phyloP scores from a whole-genome alignment of 2,113 vertebrate genomes.

The Dromas ardeola region DNA sequence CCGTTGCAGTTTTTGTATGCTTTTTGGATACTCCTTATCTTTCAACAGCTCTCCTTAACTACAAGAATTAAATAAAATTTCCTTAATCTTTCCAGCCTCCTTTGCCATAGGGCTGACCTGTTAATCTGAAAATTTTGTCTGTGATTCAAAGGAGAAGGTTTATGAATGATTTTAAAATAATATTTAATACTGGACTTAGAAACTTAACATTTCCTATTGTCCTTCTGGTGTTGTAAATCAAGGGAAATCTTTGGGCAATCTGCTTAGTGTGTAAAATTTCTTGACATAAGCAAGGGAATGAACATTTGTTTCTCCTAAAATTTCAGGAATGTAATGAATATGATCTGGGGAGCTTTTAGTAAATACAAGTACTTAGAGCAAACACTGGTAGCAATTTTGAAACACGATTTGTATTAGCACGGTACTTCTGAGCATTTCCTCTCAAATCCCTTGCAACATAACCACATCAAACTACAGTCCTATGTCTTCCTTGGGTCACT shows the following conservation, averaged over 20 bases:
- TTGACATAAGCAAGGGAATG: neutral
- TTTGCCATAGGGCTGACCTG: neutral
- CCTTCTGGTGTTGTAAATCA: neutral
- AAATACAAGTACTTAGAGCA: neutral
- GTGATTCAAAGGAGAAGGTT: neutral
- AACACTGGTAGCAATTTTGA: neutral
- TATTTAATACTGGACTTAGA: neutral
- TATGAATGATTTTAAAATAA: neutral
- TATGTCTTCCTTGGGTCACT: neutral
- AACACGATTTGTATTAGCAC: neutral
- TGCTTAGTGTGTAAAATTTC: neutral
- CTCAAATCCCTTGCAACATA: neutral
- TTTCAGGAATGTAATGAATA: neutral
- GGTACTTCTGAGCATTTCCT: neutral
- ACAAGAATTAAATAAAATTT: slow-evolving; percentile 24
- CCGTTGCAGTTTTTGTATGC: neutral
- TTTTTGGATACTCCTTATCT: neutral
- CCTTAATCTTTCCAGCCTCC: neutral
- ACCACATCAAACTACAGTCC: neutral
- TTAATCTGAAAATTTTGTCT: slow-evolving; percentile 23
- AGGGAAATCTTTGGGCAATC: neutral
- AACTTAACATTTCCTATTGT: neutral
- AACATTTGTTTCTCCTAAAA: neutral
- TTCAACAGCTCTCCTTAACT: neutral
- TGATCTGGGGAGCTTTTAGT: neutral